Evolutionary conservation across 2,113 vertebrate genomes (phyloP), one percentile per base, ranked within the genome.

Genomic region (Heliornis fulica): DNA sequence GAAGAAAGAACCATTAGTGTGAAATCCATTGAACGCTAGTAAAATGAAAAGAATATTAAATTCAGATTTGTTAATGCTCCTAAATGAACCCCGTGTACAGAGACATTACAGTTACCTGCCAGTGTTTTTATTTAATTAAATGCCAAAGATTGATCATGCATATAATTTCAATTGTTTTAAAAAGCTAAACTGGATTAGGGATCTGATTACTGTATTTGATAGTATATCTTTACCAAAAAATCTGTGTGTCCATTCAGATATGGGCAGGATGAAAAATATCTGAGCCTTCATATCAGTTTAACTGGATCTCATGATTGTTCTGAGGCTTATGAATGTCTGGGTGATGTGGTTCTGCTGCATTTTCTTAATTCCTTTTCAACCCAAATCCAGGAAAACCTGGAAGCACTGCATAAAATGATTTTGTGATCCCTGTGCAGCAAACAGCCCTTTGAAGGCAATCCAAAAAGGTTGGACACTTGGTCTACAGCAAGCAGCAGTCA

Each of bases 21-120:
- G 86, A 97, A 95, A 95, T 83, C 34, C 57, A 83, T 51, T 59
- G 83, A 96, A 91, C 1, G 32, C 51, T 68, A 75, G 72, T 90
- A 95, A 94, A 97, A 95, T 90, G 89, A 96, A 96, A 90, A 91
- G 86, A 96, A 95, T 94, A 96, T 95, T 94, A 95, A 95, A 95
- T 97, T 93, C 21, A 4, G 34, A 76, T 87, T 96, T 79, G 71
- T 61, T 97, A 95, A 95, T 95, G 88, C 56, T 95, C 82, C 68
- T 91, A 96, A 96, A 96, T 94, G 86, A 96, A 75, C 71, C 40
- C 53, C 79, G 43, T 9, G 3, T 87, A 81, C 46, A 78, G 78
- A 92, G 89, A 63, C n/a, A 46, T 94, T 92, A 38, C 64, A 86
- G 88, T 84, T 93, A 96, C 91, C 81, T 93, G 88, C 60, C 93